These are phyloP conservation scores for Hucho hucho DNA, from an alignment of 2,113 vertebrate genomes.

Conservation along the genomic window DNA sequence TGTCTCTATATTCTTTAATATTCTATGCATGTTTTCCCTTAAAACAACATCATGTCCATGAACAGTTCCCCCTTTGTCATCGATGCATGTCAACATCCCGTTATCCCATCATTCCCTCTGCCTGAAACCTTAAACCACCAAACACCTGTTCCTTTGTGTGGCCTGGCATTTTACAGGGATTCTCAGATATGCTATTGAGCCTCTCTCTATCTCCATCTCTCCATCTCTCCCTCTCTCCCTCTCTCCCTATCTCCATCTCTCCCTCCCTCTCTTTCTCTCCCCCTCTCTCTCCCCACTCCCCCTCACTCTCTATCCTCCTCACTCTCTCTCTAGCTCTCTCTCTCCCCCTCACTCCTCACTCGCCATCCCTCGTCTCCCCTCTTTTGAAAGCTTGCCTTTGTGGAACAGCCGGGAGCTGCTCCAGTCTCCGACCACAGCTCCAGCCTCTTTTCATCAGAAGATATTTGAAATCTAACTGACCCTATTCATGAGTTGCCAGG, in stretches of 20 bases:
- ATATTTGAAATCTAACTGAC: conserved; percentile 79
- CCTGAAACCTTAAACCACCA: conserved; percentile 73
- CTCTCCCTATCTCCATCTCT: too few relatives aligned
- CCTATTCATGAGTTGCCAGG: conserved; percentile 77
- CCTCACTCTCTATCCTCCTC: background rate
- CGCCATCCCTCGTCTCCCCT: conserved; percentile 1
- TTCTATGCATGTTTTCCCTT: conserved; percentile 60
- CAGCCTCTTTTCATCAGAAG: conserved; percentile 73
- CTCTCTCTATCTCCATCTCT: conserved; percentile 7
- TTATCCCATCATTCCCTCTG: conserved; percentile 63
- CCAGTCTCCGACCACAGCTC: conserved; percentile 67
- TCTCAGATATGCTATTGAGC: conserved; percentile 59
- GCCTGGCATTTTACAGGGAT: conserved; percentile 67
- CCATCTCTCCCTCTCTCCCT: too few relatives aligned
- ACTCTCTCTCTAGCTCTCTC: background rate
- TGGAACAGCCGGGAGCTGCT: conserved; percentile 68
- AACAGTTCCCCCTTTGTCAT: conserved; percentile 71
- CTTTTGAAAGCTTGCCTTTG: conserved; percentile 73
- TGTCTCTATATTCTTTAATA: conserved; percentile 55
- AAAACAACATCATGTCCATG: conserved; percentile 63
- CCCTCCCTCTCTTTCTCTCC: too few relatives aligned
- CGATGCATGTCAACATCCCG: conserved; percentile 73
- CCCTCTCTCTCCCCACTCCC: too few relatives aligned
- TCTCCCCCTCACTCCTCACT: background rate
- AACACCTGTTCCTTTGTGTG: conserved; percentile 81